Evolutionary conservation across 2,888 invertebrate species (phyloP).

Genomic region (Phengaris arion): DNA sequence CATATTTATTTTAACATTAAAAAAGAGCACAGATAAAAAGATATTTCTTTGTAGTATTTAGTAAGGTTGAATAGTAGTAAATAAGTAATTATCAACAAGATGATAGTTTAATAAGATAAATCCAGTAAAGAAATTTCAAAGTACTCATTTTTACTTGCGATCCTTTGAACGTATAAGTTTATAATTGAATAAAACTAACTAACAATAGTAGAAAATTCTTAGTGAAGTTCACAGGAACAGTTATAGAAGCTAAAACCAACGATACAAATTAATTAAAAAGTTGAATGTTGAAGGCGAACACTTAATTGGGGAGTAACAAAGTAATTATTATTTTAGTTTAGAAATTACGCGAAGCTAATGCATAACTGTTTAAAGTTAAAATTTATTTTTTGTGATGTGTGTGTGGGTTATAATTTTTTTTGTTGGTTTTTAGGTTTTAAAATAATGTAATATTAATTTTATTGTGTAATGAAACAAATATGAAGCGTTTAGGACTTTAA

Average conservation of each 20-base stretch:
- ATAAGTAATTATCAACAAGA: background rate
- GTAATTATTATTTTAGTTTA: constrained; percentile 6
- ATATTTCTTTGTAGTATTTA: no score
- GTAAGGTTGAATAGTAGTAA: no score
- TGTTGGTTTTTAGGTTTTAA: no score
- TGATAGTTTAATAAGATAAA: background rate
- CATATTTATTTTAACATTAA: no score
- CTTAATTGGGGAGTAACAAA: constrained; percentile 3
- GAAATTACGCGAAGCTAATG: background rate
- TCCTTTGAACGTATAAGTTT: constrained; percentile 1
- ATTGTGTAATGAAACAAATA: no score
- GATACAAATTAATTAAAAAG: constrained; percentile 23
- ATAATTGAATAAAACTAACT: constrained; percentile 15
- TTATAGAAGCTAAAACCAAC: background rate
- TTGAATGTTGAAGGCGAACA: background rate
- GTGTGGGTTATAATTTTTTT: no score
- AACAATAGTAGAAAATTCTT: background rate
- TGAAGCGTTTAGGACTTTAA: no score
- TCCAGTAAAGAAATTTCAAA: background rate
- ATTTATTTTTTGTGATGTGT: background rate
- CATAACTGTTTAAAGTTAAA: background rate
- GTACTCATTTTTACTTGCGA: background rate
- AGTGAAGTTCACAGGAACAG: background rate
- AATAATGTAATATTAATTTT: no score
- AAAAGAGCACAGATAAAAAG: no score